Evolutionary conservation across 2,113 vertebrate species (phyloP).

Genomic region (Pseudois nayaur): DNA sequence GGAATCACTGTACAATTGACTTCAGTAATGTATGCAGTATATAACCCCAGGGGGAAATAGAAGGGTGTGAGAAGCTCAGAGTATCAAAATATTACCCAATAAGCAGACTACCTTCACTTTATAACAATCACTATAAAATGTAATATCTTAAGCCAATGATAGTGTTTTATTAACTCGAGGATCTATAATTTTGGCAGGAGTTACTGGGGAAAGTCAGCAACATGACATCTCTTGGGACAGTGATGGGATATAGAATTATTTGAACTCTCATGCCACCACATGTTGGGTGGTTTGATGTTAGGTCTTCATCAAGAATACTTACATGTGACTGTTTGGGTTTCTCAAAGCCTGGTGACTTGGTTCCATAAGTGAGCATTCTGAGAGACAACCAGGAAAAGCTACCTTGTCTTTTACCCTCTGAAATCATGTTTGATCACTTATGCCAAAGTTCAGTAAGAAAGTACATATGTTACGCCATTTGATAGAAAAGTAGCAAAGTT

Average conservation of each 20-base stretch:
- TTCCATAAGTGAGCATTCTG: not conserved
- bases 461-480: no score
- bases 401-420: not conserved
- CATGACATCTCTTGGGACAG: not conserved
- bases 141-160: not conserved
- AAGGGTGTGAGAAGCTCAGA: not conserved
- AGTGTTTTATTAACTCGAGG: not conserved
- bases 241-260: not conserved
- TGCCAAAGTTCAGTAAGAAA: not conserved
- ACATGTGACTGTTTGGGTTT: not conserved
- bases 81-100: not conserved
- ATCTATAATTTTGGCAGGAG: not conserved
- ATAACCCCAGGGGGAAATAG: not conserved
- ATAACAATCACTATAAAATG: not conserved
- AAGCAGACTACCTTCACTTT: not conserved
- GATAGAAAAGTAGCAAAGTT: not conserved
- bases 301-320: not conserved
- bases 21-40: not conserved
- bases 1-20: not conserved
- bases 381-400: not conserved
- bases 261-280: not conserved
- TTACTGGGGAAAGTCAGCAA: not conserved
- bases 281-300: not conserved
- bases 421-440: not conserved
- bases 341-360: accelerated